A percentile compares a stretch with the other conserved stretches of the same genome.
phyloP scores from a whole-genome alignment of 2,797 vertebrate species.

The Periparus ater region DNA sequence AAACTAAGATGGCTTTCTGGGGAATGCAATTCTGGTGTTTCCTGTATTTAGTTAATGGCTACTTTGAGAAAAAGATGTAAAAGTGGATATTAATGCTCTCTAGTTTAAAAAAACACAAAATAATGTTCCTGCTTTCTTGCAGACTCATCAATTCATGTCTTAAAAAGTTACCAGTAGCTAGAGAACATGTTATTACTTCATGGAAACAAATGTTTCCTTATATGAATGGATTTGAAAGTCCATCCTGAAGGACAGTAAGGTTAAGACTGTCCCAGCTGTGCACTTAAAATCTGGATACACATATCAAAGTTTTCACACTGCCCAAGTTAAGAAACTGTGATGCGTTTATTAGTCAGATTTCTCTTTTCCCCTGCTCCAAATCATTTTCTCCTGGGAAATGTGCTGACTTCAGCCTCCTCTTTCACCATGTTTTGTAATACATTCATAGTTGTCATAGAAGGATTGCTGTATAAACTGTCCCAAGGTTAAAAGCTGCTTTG shows the following conservation, averaged over 20 bases:
- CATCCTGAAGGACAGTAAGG: background rate
- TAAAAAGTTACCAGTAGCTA: background rate
- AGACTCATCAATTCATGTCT: background rate
- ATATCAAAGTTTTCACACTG: background rate
- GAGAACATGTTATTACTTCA: background rate
- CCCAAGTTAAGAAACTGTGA: background rate
- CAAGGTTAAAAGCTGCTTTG: background rate
- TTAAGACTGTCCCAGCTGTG: background rate
- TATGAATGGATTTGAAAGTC: background rate
- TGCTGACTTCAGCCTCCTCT: background rate
- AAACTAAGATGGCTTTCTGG: background rate
- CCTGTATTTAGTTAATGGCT: background rate
- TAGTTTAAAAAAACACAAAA: background rate
- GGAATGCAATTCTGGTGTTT: accelerated
- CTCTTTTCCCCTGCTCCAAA: background rate
- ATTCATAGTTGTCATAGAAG: background rate
- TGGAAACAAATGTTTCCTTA: background rate
- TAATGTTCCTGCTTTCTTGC: background rate
- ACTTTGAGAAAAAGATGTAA: background rate
- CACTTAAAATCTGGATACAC: background rate
- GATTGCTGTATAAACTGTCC: background rate
- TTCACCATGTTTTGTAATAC: background rate
- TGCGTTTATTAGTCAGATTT: background rate
- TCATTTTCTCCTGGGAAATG: slow-evolving; percentile 24
- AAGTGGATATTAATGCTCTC: background rate